Conservation (phyloP, 2,888 invertebrate genomes). For the Corythucha ciliata region DNA sequence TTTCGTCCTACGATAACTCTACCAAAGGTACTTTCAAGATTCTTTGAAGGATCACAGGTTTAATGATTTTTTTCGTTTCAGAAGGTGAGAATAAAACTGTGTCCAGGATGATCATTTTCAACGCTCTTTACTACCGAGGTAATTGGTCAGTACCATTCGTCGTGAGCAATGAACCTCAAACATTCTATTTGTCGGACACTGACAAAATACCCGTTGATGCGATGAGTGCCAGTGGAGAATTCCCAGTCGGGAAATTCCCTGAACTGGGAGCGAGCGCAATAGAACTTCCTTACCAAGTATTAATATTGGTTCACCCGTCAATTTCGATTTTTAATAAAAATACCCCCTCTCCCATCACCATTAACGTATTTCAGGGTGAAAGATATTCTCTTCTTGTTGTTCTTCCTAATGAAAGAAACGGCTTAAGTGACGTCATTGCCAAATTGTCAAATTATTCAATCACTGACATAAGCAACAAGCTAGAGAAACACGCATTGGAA, state of each 20-base stretch:
- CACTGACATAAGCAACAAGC: slow-evolving; percentile 44
- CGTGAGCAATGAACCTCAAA: slow-evolving; percentile 19
- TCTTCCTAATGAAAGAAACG: slow-evolving; percentile 51
- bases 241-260: slow-evolving; percentile 34
- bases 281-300: slow-evolving; percentile 38
- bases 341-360: too few relatives aligned
- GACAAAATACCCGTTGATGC: slow-evolving; percentile 31
- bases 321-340: neutral
- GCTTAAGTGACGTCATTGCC: slow-evolving; percentile 48
- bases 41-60: neutral
- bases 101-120: slow-evolving; percentile 38
- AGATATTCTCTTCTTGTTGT: slow-evolving; percentile 51
- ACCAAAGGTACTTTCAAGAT: slow-evolving; percentile 6
- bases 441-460: slow-evolving; percentile 47
- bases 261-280: slow-evolving; percentile 35
- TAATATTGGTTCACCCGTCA: neutral
- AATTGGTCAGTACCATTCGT: slow-evolving; percentile 36
- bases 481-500: slow-evolving; percentile 45
- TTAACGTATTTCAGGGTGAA: slow-evolving; percentile 50
- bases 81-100: neutral
- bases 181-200: slow-evolving; percentile 1
- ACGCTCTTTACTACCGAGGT: slow-evolving; percentile 39
- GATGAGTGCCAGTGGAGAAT: slow-evolving; percentile 34
- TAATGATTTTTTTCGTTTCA: neutral
- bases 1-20: slow-evolving; percentile 14